Evolutionary conservation across 2,797 vertebrate species (phyloP).

Genomic region (Sebastes hubbsi): DNA sequence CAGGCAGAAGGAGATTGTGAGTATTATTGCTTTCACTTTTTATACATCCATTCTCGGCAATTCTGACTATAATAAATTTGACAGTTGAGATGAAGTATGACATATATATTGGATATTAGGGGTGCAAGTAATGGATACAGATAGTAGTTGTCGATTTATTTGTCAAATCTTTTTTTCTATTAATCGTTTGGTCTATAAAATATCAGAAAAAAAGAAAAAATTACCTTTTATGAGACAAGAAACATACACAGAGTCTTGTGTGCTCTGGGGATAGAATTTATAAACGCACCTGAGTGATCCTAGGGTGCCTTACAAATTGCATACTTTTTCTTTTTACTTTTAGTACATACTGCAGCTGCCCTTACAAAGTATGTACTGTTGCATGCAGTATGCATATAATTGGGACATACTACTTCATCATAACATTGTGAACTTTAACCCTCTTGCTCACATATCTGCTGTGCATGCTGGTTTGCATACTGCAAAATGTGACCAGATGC

Average conservation of each 20-base stretch:
- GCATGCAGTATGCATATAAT: too few species aligned
- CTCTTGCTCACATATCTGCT: too few species aligned
- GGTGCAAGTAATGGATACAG: not conserved
- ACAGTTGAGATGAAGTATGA: not conserved
- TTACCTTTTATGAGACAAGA: not conserved
- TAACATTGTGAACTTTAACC: too few species aligned
- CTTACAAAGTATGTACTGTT: too few species aligned
- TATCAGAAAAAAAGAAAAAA: not conserved
- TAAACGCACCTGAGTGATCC: not conserved
- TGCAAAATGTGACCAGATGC: too few species aligned
- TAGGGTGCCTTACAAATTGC: too few species aligned
- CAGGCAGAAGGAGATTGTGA: slow-evolving; percentile 86
- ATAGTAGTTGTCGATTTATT: not conserved
- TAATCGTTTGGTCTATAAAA: not conserved
- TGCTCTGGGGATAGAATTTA: not conserved
- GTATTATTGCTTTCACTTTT: slow-evolving; percentile 32
- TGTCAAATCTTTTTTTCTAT: not conserved
- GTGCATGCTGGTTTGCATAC: too few species aligned
- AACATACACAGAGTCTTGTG: not conserved
- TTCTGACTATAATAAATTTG: not conserved
- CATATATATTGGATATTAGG: not conserved
- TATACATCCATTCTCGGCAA: not conserved
- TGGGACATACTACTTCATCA: too few species aligned
- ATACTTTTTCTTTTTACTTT: too few species aligned
- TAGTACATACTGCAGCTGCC: too few species aligned